Base-by-base conservation (phyloP, 2,113 vertebrate species). In the Forbesichthys papilliferus region DNA sequence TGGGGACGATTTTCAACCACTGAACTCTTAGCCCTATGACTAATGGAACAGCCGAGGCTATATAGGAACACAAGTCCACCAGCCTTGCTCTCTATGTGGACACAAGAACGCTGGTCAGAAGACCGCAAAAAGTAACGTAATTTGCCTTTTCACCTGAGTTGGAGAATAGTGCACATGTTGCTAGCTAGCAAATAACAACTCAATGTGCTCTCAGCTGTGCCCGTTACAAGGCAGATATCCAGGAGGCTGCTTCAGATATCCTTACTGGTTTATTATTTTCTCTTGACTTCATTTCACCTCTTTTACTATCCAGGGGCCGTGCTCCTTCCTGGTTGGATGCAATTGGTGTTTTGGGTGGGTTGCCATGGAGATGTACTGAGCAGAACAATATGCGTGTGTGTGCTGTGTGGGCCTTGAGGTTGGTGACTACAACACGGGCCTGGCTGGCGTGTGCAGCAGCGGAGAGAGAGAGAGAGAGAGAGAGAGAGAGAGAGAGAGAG, bases 341-440 rank as follows among this genome's bases (percentile, higher is more conserved):
- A 4, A 48, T 33, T 64, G 52, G 51, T 69, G 78, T 74, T 86
- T 66, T 64, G 59, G 49, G 12, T 27, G 42, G 1, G 75, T 87
- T 64, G 58, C 71, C 65, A 48, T 78, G 69, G 67, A 20, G 36
- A 70, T 11, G 4, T 10, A 6, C 65, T 57, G 20, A 80, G 56
- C 48, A 61, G 67, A 80, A 72, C 70, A 85, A 74, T 70, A 74
- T 11, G 77, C 27, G 27, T 56, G 48, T 0, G 59, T 61, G 55
- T 42, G 36, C 47, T 57, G 42, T 42, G 5, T 71, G 0, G 49
- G 20, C 36, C 36, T 20, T 16, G 3, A 52, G 54, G 34, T 70
- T 4, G 3, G 20, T 10, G 13, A 64, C 69, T 48, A 82, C 69
- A 80, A 48, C 48, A 54, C 62, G 54, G 72, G 52, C 64, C 66